Percentiles rank a stretch among this genome's conserved stretches.
Evolutionary conservation across 2,888 invertebrate genomes (phyloP).

Genomic region (Melieria crassipennis): DNA sequence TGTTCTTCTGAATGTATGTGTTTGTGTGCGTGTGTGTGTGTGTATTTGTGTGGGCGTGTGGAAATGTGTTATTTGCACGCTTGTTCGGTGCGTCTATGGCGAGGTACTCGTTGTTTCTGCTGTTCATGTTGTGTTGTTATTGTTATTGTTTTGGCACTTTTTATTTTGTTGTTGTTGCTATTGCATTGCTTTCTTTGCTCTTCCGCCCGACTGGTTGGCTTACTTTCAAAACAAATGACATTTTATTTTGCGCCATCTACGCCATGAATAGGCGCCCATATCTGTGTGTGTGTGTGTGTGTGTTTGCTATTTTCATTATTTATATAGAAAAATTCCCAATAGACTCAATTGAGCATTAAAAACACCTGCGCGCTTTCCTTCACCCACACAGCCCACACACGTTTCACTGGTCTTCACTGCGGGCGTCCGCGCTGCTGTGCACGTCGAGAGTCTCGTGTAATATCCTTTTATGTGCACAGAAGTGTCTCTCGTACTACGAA

Average conservation of each 20-base stretch:
- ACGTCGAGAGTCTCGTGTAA: too few relatives aligned
- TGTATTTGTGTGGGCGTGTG: neutral
- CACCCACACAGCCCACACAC: neutral
- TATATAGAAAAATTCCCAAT: slow-evolving; percentile 27
- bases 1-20: neutral
- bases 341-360: slow-evolving; percentile 32
- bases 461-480: too few relatives aligned
- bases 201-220: too few relatives aligned
- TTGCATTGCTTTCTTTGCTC: too few relatives aligned
- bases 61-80: neutral
- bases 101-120: too few relatives aligned
- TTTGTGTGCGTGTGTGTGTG: neutral
- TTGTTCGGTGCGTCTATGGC: too few relatives aligned
- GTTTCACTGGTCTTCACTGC: neutral
- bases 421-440: neutral
- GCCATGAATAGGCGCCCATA: neutral
- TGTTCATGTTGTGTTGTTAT: too few relatives aligned
- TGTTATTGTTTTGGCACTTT: too few relatives aligned
- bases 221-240: too few relatives aligned
- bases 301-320: slow-evolving; percentile 7
- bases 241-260: too few relatives aligned
- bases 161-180: too few relatives aligned
- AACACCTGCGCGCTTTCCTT: slow-evolving; percentile 27
- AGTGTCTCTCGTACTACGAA: too few relatives aligned
- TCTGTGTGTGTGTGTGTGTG: neutral